Conservation (phyloP, 2,113 vertebrate genomes). For the Spea multiplicata region DNA sequence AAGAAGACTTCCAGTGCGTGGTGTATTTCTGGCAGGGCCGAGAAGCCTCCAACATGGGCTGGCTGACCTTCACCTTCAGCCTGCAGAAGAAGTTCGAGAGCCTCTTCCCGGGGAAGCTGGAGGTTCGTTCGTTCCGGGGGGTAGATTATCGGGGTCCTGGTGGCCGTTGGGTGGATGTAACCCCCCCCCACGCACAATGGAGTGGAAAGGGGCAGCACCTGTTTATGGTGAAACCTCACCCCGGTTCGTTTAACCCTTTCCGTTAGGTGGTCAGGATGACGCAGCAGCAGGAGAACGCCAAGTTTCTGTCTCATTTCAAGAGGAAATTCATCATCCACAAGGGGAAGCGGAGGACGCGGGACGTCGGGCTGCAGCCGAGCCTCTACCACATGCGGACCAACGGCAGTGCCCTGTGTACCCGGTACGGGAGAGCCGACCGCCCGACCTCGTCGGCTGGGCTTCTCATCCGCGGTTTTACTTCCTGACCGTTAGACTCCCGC, state of each 20-base stretch:
- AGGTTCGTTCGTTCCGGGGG: constrained; percentile 61
- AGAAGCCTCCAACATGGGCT: constrained; percentile 97
- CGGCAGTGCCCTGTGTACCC: constrained; percentile 91
- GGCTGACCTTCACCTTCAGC: constrained; percentile 98
- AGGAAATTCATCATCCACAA: constrained; percentile 96
- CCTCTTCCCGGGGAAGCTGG: constrained; percentile 92
- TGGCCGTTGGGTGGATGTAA: no score
- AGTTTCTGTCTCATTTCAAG: constrained; percentile 97
- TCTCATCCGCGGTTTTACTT: no score
- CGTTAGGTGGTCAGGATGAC: constrained; percentile 94
- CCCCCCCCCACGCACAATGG: no score
- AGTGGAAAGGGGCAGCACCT: no score
- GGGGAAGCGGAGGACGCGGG: constrained; percentile 83
- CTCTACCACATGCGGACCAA: constrained; percentile 96
- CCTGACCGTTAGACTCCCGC: no score
- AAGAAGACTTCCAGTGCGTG: constrained; percentile 96
- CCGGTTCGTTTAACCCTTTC: background rate
- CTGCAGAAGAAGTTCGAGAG: constrained; percentile 98
- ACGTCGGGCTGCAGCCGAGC: constrained; percentile 79
- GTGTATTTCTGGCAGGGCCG: constrained; percentile 99
- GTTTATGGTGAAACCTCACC: background rate
- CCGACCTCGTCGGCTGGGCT: background rate
- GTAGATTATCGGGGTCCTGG: no score
- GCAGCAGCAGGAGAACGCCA: constrained; percentile 97
- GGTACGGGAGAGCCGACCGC: constrained; percentile 59